Evolutionary conservation across 2,888 invertebrate species (phyloP).

Genomic region (Crioceris asparagi): DNA sequence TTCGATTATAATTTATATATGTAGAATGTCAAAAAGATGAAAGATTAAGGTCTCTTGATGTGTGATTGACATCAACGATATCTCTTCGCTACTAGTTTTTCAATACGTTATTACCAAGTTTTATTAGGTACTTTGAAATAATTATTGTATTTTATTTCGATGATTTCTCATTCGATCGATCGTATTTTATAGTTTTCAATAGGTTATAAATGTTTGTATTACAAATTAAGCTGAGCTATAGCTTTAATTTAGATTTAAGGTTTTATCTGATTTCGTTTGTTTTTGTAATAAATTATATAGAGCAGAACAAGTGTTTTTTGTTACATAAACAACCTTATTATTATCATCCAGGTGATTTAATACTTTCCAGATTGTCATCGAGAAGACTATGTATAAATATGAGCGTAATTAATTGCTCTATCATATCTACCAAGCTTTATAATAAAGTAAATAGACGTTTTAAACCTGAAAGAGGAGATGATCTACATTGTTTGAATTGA

Average conservation of each 20-base stretch:
- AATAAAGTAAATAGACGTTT: no score
- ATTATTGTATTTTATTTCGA: slow-evolving; percentile 7
- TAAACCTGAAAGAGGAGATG: no score
- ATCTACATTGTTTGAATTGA: no score
- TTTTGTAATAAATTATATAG: no score
- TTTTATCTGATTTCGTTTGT: slow-evolving; percentile 13
- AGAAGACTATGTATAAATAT: no score
- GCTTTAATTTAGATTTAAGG: slow-evolving; percentile 20
- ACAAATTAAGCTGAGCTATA: slow-evolving; percentile 23
- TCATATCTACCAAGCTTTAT: no score
- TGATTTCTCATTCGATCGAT: slow-evolving; percentile 4
- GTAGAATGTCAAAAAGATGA: slow-evolving; percentile 20
- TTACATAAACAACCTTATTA: no score
- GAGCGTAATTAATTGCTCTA: no score
- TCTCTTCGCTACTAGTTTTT: slow-evolving; percentile 21
- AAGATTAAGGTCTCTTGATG: slow-evolving; percentile 19
- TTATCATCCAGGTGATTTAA: no score
- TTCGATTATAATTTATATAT: slow-evolving; percentile 25
- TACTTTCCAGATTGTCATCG: no score
- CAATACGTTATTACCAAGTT: slow-evolving; percentile 25
- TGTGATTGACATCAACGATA: slow-evolving; percentile 27
- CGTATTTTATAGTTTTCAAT: not conserved
- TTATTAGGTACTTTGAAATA: slow-evolving; percentile 17
- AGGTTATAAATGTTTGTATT: slow-evolving; percentile 14
- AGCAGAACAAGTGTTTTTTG: no score